Percentiles rank a stretch among this genome's conserved stretches.
Evolutionary conservation across 1,140 invertebrate genomes (phyloP).

Genomic region (Drosophila pachea): DNA sequence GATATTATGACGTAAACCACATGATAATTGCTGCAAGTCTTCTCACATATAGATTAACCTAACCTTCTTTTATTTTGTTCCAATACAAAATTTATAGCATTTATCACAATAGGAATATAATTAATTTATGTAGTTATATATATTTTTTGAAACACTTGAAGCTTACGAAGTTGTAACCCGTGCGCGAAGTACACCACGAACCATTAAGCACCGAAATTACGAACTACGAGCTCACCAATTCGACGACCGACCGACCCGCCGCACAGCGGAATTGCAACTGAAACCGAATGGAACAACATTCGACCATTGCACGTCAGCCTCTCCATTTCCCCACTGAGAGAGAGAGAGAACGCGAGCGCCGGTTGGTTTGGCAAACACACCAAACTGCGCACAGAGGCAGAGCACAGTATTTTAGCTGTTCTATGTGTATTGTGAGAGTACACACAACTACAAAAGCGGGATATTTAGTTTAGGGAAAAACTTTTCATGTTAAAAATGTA

Average conservation of each 20-base stretch:
- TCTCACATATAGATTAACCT: neutral
- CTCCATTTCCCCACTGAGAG: neutral
- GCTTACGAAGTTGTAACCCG: slow-evolving; percentile 43
- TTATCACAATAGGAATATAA: slow-evolving; percentile 3
- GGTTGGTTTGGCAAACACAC: slow-evolving; percentile 11
- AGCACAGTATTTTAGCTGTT: neutral
- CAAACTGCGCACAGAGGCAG: neutral
- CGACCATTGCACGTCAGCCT: slow-evolving; percentile 2
- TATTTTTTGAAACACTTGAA: slow-evolving; percentile 32
- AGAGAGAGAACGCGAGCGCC: neutral
- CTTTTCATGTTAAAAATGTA: neutral
- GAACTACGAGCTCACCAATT: slow-evolving; percentile 9
- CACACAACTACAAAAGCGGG: slow-evolving; percentile 18
- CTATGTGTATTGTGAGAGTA: slow-evolving; percentile 5
- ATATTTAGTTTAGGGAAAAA: neutral
- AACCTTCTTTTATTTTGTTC: neutral
- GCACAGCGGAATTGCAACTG: slow-evolving; percentile 40
- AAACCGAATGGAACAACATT: slow-evolving; percentile 33
- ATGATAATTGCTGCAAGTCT: neutral
- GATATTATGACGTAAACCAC: slow-evolving; percentile 19
- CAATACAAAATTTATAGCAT: slow-evolving; percentile 6
- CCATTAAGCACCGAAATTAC: neutral
- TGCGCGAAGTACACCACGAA: slow-evolving; percentile 20
- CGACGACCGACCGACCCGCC: slow-evolving; percentile 8
- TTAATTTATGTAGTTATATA: neutral